A percentile compares a stretch with the other conserved stretches of the same genome.
Conservation (phyloP, 2,113 vertebrate genomes). For the Illadopsis cleaveri region DNA sequence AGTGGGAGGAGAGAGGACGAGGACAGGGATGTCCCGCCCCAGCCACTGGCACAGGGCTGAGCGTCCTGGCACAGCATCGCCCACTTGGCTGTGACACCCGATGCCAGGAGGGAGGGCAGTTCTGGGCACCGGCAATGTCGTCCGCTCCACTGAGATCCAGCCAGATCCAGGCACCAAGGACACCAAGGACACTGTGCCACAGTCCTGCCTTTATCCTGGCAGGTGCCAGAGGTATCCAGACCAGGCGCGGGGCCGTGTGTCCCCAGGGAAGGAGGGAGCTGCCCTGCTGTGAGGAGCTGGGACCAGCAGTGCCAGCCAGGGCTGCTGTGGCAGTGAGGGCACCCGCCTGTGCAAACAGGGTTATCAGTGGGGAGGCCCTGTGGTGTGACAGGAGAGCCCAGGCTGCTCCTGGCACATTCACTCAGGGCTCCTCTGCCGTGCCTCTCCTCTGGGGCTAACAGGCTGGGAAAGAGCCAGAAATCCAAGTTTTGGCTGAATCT, state of each 20-base stretch:
- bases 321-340: background rate
- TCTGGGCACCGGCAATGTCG: fast-evolving
- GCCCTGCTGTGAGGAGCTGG: background rate
- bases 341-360: background rate
- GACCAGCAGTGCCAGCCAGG: background rate
- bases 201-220: background rate
- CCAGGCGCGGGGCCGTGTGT: fast-evolving
- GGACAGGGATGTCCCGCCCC: background rate
- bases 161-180: fast-evolving
- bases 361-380: background rate
- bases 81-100: fast-evolving
- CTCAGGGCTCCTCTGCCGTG: too few relatives aligned
- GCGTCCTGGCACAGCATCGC: background rate
- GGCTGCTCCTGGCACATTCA: fast-evolving
- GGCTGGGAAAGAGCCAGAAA: fast-evolving
- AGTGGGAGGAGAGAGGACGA: fast-evolving
- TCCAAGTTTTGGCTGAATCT: fast-evolving
- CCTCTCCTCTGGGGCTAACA: background rate
- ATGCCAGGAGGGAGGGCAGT: background rate
- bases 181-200: fast-evolving
- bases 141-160: background rate
- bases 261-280: background rate
- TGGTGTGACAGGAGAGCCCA: background rate
- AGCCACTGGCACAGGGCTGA: fast-evolving
- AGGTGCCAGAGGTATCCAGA: fast-evolving